These are phyloP conservation scores for Strigamia crassipes DNA, from an alignment of 2,888 invertebrate species.

Conservation along the genomic window DNA sequence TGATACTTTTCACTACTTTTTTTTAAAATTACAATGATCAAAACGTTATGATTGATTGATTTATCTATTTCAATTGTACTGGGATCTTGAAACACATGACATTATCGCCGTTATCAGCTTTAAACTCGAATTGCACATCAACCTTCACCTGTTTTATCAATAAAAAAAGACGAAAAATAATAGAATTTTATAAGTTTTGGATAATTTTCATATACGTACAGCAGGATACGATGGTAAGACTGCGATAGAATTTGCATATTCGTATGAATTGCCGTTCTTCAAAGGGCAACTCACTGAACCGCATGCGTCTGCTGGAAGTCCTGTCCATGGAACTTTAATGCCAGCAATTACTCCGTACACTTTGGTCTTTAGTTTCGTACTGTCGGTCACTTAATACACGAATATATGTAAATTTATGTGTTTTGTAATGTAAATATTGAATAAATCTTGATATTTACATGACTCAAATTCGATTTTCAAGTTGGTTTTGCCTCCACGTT, in stretches of 20 bases:
- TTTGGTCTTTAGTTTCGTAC: not conserved
- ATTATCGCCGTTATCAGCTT: not conserved
- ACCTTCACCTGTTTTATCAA: not conserved
- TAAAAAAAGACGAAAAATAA: not conserved
- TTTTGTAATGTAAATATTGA: not conserved
- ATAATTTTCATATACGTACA: not conserved
- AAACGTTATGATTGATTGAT: too few species aligned
- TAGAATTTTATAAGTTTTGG: not conserved
- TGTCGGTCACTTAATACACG: not conserved
- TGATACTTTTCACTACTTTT: too few species aligned
- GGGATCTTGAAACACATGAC: not conserved
- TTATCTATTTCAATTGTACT: not conserved
- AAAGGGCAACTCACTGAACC: not conserved
- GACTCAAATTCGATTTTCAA: not conserved
- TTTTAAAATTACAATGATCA: too few species aligned
- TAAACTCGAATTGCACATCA: not conserved
- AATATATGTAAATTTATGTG: not conserved
- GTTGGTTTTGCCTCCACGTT: not conserved
- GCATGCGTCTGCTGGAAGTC: not conserved
- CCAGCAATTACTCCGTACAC: constrained; percentile 1
- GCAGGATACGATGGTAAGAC: not conserved
- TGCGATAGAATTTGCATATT: not conserved
- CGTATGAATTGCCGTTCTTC: not conserved
- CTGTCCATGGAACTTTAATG: not conserved
- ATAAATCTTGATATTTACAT: not conserved